Base-by-base conservation (phyloP, 2,888 invertebrate genomes). In the Mamestra brassicae region DNA sequence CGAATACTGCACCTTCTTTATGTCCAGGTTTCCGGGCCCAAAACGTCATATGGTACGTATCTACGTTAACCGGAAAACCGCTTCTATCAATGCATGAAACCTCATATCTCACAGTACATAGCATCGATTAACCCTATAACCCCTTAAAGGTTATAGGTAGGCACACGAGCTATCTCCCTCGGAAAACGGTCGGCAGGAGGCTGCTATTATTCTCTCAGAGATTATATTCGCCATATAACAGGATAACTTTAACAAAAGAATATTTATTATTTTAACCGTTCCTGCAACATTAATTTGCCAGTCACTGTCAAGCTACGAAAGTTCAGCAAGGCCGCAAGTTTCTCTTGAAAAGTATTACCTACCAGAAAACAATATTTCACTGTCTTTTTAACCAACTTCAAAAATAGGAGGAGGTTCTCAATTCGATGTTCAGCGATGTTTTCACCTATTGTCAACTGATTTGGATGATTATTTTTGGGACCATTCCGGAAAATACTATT, bases 161-260 rank as follows among this genome's bases (percentile, higher is more conserved):
- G 42, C 70, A 65, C 55, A 63, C 42, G 10, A 71, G 54, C 61
- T 66, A 60, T 65, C 58, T 72, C 65, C 47, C 45, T 58, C 50
- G 26, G 45, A 69, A 68, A 73, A 75, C 54, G 60, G 42, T 58
- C 62, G 66, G 54, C 54, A 76, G 47, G 61, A 65, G 66, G 26
- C 45, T 70, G 36, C 65, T 38, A 67, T 60, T 63, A 71, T 62
- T 58, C 47, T 60, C 17, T 57, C 17, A 47, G 57, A 45, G 11
- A 52, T 68, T 60, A 61, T 61, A 61, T 67, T 58, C 38, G 10
- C 11, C 10, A 34, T 60, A 36, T 50, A 60, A 61, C 45, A 54
- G 42, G 58, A 54, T 60, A 45, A 76, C 62, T 64, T 45, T 45
- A 38, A 13, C 50, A 55, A 61, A 76, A 58, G 0, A 55, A 42